Conservation (phyloP, 2,797 vertebrate genomes). For the Anniella stebbinsi region DNA sequence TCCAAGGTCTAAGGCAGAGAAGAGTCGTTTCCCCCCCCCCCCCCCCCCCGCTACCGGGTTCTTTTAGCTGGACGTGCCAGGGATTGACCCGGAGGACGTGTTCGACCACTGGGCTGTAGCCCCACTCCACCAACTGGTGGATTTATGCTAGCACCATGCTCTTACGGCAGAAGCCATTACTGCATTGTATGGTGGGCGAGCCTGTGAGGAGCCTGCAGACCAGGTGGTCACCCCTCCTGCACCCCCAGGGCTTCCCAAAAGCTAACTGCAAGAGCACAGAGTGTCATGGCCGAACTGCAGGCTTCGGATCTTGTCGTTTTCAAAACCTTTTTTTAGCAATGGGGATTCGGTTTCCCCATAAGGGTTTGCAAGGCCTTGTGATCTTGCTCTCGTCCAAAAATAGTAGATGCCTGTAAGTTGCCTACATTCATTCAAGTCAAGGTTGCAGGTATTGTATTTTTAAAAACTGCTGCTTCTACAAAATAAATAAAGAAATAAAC, state of each 20-base stretch:
- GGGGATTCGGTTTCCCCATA: neutral
- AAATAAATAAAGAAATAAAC: slow-evolving; percentile 67
- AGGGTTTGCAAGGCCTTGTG: neutral
- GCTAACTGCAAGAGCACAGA: no score
- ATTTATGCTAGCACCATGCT: no score
- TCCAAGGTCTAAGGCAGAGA: neutral
- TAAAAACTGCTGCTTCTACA: slow-evolving; percentile 39
- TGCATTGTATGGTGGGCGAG: neutral
- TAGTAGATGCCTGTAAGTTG: neutral
- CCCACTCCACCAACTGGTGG: neutral
- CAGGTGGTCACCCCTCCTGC: neutral
- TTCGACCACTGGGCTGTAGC: neutral
- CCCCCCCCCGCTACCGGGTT: neutral
- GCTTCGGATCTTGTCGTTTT: neutral
- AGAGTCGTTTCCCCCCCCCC: no score
- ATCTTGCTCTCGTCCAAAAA: neutral
- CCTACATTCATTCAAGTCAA: slow-evolving; percentile 53
- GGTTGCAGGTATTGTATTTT: slow-evolving; percentile 21
- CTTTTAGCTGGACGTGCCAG: neutral
- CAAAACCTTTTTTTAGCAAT: neutral
- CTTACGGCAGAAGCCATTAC: neutral
- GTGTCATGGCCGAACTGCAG: no score
- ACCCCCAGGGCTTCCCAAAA: neutral
- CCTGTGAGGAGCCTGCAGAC: neutral
- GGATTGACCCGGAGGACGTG: neutral